Evolutionary conservation across 2,113 vertebrate species (phyloP).

Genomic region (Camelus bactrianus): DNA sequence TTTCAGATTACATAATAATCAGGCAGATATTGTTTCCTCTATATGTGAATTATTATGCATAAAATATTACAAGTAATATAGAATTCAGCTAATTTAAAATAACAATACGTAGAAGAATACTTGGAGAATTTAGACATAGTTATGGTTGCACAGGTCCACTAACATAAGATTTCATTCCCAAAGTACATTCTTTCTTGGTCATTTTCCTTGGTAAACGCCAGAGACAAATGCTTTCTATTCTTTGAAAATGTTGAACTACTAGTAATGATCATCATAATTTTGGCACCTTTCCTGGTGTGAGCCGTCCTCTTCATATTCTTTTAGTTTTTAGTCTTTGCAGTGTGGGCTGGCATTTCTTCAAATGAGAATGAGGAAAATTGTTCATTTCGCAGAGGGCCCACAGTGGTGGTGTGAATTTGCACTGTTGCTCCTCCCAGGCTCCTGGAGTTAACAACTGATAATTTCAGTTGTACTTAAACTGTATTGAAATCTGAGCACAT

Average conservation of each 20-base stretch:
- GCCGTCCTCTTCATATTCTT: neutral
- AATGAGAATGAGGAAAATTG: neutral
- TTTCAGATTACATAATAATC: neutral
- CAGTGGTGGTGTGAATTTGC: neutral
- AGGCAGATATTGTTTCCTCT: neutral
- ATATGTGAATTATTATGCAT: neutral
- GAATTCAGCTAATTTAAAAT: neutral
- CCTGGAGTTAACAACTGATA: neutral
- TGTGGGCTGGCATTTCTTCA: neutral
- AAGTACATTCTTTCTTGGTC: neutral
- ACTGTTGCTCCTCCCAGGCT: fast-evolving
- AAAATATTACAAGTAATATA: neutral
- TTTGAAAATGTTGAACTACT: neutral
- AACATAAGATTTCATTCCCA: neutral
- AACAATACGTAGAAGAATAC: neutral
- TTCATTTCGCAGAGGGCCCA: neutral
- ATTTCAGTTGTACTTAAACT: fast-evolving
- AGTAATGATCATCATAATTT: neutral
- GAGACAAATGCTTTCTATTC: neutral
- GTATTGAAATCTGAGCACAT: fast-evolving
- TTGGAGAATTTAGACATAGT: neutral
- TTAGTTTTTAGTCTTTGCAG: neutral
- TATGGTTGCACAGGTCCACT: neutral
- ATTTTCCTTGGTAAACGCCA: neutral
- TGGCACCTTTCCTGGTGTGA: neutral